Base-by-base conservation (phyloP, 1,140 invertebrate species). In the Drosophila lowei region DNA sequence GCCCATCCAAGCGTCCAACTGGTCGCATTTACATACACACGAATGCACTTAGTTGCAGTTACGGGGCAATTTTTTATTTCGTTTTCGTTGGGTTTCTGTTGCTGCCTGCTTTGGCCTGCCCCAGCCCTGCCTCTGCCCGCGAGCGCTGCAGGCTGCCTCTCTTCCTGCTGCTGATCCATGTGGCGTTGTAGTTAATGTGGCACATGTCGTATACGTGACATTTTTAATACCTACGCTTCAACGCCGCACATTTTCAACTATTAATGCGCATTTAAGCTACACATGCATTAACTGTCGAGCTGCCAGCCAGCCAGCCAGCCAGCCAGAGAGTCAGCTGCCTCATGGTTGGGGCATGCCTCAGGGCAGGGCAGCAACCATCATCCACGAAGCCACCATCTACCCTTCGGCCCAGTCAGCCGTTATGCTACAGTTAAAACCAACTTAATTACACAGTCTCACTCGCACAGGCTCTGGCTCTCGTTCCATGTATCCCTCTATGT, bases 211-310 rank as follows among this genome's bases (percentile, higher is more conserved):
- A 81, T 81, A 86, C 81, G 81, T 86, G 81, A 86, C 81, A 86
- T 88, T 86, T 86, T 86, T 86, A 86, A 86, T 81, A 85, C 81
- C 81, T 81, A 85, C 81, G 81, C 81, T 85, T 85, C 81, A 85
- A 88, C 83, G 81, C 83, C 81, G 83, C 81, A 86, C 81, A 86
- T 88, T 86, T 88, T 86, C 81, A 86, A 86, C 81, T 86, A 86
- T 86, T 86, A 86, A 86, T 86, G 81, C 74, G 74, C 77, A 86
- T 86, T 86, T 86, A 86, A 86, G 83, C 81, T 86, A 86, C 81
- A 88, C 83, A 86, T 78, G 74, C 83, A 85, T 85, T 86, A 85
- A 85, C 81, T 80, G 77, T 68, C 76, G 72, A 63, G 48, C 63
- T 72, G 57, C 57, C 59, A 30, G 28, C 49, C 47, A 38, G 34